Evolutionary conservation across 2,888 invertebrate species (phyloP).

Genomic region (Artemia sinica): DNA sequence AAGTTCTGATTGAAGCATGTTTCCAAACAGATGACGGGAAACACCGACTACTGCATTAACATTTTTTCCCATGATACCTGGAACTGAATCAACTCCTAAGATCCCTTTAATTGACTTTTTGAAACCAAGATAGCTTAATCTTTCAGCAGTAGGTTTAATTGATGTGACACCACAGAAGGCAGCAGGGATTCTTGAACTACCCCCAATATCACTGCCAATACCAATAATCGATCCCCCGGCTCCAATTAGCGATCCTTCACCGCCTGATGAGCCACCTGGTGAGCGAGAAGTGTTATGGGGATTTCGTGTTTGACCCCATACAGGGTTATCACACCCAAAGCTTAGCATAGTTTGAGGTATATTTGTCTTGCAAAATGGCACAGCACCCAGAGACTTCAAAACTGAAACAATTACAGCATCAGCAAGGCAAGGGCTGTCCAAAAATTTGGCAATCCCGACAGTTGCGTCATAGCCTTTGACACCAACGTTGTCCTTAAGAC

Average conservation of each 20-base stretch:
- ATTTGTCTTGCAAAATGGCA: slow-evolving; percentile 30
- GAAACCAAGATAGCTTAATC: slow-evolving; percentile 29
- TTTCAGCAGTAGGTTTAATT: slow-evolving; percentile 32
- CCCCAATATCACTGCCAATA: slow-evolving; percentile 35
- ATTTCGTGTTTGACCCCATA: slow-evolving; percentile 33
- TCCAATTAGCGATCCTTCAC: slow-evolving; percentile 31
- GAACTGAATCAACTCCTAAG: slow-evolving; percentile 28
- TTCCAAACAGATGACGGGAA: slow-evolving; percentile 27
- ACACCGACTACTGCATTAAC: slow-evolving; percentile 29
- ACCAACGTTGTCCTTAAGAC: slow-evolving; percentile 30
- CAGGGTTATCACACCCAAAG: slow-evolving; percentile 31
- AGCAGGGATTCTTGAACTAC: slow-evolving; percentile 36
- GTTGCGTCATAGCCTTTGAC: slow-evolving; percentile 32
- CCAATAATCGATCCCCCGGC: slow-evolving; percentile 34
- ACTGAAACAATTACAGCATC: slow-evolving; percentile 25
- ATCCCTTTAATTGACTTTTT: slow-evolving; percentile 20
- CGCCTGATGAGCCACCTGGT: slow-evolving; percentile 36
- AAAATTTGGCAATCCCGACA: slow-evolving; percentile 29
- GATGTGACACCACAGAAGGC: slow-evolving; percentile 35
- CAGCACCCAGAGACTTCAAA: slow-evolving; percentile 25
- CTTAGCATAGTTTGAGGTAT: slow-evolving; percentile 30
- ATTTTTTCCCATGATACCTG: slow-evolving; percentile 31
- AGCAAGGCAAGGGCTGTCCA: slow-evolving; percentile 25
- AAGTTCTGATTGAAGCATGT: slow-evolving; percentile 23
- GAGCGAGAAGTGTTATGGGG: slow-evolving; percentile 30